phyloP scores from a whole-genome alignment of 2,888 invertebrate genomes.

The Cryptosula pallasiana region DNA sequence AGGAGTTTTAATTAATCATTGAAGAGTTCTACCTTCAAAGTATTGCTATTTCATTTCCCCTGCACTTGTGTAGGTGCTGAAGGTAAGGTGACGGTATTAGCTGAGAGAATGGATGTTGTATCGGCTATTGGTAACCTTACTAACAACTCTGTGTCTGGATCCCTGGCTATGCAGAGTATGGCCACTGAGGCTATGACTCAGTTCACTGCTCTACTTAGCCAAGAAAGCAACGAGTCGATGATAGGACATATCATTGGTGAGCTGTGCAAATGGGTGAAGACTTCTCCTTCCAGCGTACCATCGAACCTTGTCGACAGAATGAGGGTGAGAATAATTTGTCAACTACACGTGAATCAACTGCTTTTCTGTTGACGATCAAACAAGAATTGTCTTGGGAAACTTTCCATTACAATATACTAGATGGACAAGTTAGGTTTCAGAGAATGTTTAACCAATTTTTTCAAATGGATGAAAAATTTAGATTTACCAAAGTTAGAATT shows the following conservation, averaged over 20 bases:
- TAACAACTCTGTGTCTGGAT: constrained; percentile 63
- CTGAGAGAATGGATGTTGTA: constrained; percentile 80
- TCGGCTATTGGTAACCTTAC: constrained; percentile 69
- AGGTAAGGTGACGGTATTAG: constrained; percentile 81
- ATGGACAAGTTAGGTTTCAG: too few relatives aligned
- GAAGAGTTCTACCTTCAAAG: too few relatives aligned
- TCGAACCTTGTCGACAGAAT: neutral
- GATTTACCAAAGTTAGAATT: too few relatives aligned
- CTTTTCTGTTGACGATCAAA: too few relatives aligned
- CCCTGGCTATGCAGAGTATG: constrained; percentile 55
- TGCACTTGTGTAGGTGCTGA: constrained; percentile 61
- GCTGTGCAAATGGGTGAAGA: constrained; percentile 1
- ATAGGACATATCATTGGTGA: constrained; percentile 8
- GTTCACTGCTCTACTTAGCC: neutral
- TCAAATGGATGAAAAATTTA: too few relatives aligned
- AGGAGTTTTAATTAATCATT: too few relatives aligned
- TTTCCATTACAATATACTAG: too few relatives aligned
- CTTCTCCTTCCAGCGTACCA: neutral
- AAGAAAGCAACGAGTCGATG: constrained; percentile 12
- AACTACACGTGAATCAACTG: too few relatives aligned
- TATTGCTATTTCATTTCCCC: too few relatives aligned
- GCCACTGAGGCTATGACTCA: constrained; percentile 12
- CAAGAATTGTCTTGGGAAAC: too few relatives aligned
- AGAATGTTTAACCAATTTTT: too few relatives aligned
- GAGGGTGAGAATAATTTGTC: neutral